phyloP scores from a whole-genome alignment of 2,113 vertebrate species.

The Atrichornis clamosus region DNA sequence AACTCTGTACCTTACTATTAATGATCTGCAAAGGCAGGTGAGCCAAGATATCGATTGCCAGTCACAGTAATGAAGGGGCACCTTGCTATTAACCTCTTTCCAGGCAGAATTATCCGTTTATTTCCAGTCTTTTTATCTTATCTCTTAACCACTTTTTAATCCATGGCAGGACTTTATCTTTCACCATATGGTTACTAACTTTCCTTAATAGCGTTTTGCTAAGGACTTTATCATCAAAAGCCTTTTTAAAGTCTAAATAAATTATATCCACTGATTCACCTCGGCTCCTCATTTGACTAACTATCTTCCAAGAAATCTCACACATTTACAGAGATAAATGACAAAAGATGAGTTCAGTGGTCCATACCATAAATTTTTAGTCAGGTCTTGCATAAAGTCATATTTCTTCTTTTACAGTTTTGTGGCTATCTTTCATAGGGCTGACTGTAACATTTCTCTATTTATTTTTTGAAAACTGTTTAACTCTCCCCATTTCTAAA shows the following conservation, averaged over 20 bases:
- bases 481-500: neutral
- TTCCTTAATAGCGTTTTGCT: constrained; percentile 65
- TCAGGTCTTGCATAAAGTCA: neutral
- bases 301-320: constrained; percentile 48
- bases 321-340: constrained; percentile 39
- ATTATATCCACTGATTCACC: constrained; percentile 59
- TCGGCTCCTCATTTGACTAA: constrained; percentile 7
- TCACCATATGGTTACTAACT: constrained; percentile 64
- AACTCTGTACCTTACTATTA: neutral
- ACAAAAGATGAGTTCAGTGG: constrained; percentile 32
- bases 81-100: constrained; percentile 63
- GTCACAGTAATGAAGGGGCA: constrained; percentile 45
- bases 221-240: constrained; percentile 69
- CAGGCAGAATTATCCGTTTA: constrained; percentile 59
- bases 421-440: neutral
- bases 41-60: constrained; percentile 32
- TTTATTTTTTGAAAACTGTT: neutral
- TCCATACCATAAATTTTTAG: constrained; percentile 13
- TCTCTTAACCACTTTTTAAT: constrained; percentile 68
- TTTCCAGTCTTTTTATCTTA: constrained; percentile 63
- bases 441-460: neutral
- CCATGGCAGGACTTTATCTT: constrained; percentile 65
- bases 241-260: constrained; percentile 65
- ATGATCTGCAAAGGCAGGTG: constrained; percentile 54
- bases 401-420: constrained; percentile 2